Evolutionary conservation across 2,888 invertebrate species (phyloP), one percentile per base, ranked within the genome.

Genomic region (Gnatocerus cornutus): DNA sequence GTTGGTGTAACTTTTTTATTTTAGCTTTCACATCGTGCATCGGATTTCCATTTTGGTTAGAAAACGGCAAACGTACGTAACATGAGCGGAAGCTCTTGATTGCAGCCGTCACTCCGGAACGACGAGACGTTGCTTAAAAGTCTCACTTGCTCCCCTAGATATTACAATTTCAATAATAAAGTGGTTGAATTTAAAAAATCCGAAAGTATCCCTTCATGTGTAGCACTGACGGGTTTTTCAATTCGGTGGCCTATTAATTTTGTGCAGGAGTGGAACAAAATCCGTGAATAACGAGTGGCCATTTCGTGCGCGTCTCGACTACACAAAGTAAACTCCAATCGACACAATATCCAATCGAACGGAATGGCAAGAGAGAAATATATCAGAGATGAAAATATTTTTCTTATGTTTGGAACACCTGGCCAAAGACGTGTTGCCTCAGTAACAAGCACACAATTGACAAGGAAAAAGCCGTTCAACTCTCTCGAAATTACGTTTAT

Each of bases 321-420:
- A 30, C 59, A 59, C 5, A 59, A 46, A 59, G 21, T 46, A 45
- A 29, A 59, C 29, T 59, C 46, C 30, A 46, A 30, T 59, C 46
- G 43, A 21, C 9, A 45, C 27, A 5, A 14, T 21, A 21, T 59
- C 46, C 12, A 46, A 30, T 59, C 46, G 43, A 21, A 45, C 12
- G n/a, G 21, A 46, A 12, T 3, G 48, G 9, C 5, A 16, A 46
- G 45, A 41, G 43, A 41, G 12, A 55, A 64, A 64, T 53, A 33
- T 64, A 29, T 29, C 43, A 30, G 27, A 53, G 27, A 45, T 53
- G 45, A 64, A 64, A 64, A 64, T 64, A 64, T 64, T 55, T 55
- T 45, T 55, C 64, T 55, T 55, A 30, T 64, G 53, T 55, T 64
- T 55, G 53, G 8, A 64, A 53, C 64, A 43, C 50, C 64, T 64